Evolutionary conservation across 2,888 invertebrate species (phyloP).

Genomic region (Agapetus fuscipes): DNA sequence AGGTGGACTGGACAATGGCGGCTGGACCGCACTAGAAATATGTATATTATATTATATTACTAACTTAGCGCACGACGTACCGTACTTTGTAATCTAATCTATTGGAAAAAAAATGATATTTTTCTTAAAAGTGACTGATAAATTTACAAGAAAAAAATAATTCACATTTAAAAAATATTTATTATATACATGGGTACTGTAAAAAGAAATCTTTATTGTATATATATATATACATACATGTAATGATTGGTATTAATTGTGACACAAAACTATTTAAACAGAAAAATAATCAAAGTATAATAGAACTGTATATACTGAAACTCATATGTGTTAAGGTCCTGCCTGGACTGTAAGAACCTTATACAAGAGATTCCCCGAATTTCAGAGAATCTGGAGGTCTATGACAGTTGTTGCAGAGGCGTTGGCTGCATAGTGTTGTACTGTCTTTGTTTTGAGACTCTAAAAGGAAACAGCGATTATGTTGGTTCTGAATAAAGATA

Average conservation of each 20-base stretch:
- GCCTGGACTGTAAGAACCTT: no score
- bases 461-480: no score
- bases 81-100: slow-evolving; percentile 17
- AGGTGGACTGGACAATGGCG: slow-evolving; percentile 6
- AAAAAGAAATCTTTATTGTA: slow-evolving; percentile 14
- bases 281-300: slow-evolving; percentile 6
- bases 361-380: no score
- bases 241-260: no score
- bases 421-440: no score
- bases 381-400: no score
- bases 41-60: slow-evolving; percentile 12
- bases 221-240: slow-evolving; percentile 10
- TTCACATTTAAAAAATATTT: slow-evolving; percentile 20
- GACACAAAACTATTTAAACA: no score
- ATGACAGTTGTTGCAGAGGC: no score
- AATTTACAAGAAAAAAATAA: slow-evolving; percentile 16
- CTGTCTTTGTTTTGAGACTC: no score
- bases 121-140: slow-evolving; percentile 22
- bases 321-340: no score
- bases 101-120: slow-evolving; percentile 21
- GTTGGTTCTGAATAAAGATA: no score
- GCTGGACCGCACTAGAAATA: slow-evolving; percentile 18
- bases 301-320: no score
- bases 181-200: slow-evolving; percentile 17
- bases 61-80: slow-evolving; percentile 16